A percentile compares a stretch with the other conserved stretches of the same genome.
Conservation (phyloP, 2,797 vertebrate species). For the Acestrorhynchus altus region DNA sequence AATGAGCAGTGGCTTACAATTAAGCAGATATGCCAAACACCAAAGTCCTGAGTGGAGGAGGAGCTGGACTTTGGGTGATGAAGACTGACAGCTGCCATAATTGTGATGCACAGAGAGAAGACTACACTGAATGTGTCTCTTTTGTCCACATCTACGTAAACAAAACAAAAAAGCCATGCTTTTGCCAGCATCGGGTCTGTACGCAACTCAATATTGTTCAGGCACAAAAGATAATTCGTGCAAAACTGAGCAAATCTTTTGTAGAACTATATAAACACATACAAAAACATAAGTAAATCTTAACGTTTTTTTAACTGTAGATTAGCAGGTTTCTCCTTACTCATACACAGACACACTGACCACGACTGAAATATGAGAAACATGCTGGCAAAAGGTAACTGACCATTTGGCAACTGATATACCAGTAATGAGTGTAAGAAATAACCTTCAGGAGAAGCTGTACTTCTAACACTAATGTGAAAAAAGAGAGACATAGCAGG, state of each 20-base stretch:
- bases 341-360: conserved; percentile 54
- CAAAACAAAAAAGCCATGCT: conserved; percentile 67
- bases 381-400: conserved; percentile 61
- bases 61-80: conserved; percentile 47
- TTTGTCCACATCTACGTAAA: conserved; percentile 71
- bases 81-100: conserved; percentile 74
- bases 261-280: conserved; percentile 55
- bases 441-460: conserved; percentile 40
- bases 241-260: conserved; percentile 48
- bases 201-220: conserved; percentile 53
- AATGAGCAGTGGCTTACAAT: conserved; percentile 49
- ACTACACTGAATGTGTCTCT: conserved; percentile 74
- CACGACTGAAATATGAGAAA: conserved; percentile 46
- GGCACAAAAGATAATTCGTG: conserved; percentile 63
- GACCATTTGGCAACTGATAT: conserved; percentile 44
- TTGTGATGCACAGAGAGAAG: conserved; percentile 71
- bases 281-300: conserved; percentile 38
- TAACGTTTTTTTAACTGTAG: conserved; percentile 5
- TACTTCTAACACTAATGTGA: conserved; percentile 61
- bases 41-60: conserved; percentile 40
- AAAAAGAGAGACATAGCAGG: conserved; percentile 78
- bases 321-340: conserved; percentile 15
- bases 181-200: conserved; percentile 64
- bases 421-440: conserved; percentile 30
- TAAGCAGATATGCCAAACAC: conserved; percentile 35